A percentile compares a stretch with the other conserved stretches of the same genome.
Conservation (phyloP, 30 jellyfish, hydroid and myxozoan genomes). For the Mastigias papua region DNA sequence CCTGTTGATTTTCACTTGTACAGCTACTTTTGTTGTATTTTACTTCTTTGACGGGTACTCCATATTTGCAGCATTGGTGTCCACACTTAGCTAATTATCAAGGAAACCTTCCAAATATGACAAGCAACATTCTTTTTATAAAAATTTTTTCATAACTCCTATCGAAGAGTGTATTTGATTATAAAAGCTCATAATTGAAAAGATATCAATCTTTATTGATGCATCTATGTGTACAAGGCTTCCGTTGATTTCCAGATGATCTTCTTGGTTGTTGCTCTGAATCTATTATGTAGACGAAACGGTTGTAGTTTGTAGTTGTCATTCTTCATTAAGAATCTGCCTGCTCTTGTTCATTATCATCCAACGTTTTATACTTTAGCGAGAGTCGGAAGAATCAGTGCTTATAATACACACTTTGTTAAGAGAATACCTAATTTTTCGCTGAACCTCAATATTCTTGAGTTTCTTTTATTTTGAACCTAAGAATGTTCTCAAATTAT, state of each 20-base stretch:
- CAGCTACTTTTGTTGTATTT: neutral
- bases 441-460: no score
- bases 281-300: neutral
- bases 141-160: no score
- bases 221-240: slow-evolving; percentile 68
- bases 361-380: no score
- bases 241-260: neutral
- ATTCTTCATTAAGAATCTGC: no score
- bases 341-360: no score
- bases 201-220: slow-evolving; percentile 74
- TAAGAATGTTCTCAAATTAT: no score
- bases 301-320: no score
- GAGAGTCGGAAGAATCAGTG: no score
- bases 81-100: slow-evolving; percentile 42
- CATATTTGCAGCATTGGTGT: slow-evolving; percentile 77
- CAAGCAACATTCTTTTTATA: no score
- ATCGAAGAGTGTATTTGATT: neutral
- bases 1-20: neutral
- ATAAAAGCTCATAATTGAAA: neutral
- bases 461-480: no score
- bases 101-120: neutral
- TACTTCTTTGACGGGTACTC: slow-evolving; percentile 51
- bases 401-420: no score
- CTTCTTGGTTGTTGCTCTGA: neutral
- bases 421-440: no score